phyloP scores from a whole-genome alignment of 2,113 vertebrate genomes.

The Gobiocypris rarus region DNA sequence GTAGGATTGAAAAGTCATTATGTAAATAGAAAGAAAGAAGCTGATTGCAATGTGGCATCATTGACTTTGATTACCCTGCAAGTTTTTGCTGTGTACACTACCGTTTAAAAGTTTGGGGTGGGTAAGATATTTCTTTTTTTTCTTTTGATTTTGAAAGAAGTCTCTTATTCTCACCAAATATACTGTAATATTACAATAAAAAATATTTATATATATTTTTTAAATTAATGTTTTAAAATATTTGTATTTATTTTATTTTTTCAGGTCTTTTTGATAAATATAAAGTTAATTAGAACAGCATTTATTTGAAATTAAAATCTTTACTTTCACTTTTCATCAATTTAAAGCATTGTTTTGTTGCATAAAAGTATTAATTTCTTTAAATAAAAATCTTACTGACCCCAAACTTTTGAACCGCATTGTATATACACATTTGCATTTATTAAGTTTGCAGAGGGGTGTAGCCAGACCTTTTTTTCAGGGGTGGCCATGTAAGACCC shows the following conservation, averaged over 20 bases:
- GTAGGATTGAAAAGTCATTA: neutral
- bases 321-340: too few species aligned
- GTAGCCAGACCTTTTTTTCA: too few species aligned
- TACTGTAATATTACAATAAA: neutral
- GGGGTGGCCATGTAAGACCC: too few species aligned
- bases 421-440: neutral
- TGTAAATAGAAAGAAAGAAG: neutral
- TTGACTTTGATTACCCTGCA: neutral
- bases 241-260: too few species aligned
- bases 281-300: too few species aligned
- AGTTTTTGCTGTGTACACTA: neutral
- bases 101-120: neutral
- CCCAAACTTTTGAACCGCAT: neutral
- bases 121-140: neutral
- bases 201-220: too few species aligned
- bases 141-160: neutral
- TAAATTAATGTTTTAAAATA: too few species aligned
- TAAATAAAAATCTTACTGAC: neutral
- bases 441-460: too few species aligned
- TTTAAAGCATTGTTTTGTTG: too few species aligned
- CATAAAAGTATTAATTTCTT: neutral
- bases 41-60: slow-evolving; percentile 14
- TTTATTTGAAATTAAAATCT: too few species aligned
- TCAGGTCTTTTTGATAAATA: too few species aligned
- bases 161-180: neutral